A percentile compares a stretch with the other conserved stretches of the same genome.
phyloP scores from a whole-genome alignment of 2,113 vertebrate genomes.

The Rhinoderma darwinii region DNA sequence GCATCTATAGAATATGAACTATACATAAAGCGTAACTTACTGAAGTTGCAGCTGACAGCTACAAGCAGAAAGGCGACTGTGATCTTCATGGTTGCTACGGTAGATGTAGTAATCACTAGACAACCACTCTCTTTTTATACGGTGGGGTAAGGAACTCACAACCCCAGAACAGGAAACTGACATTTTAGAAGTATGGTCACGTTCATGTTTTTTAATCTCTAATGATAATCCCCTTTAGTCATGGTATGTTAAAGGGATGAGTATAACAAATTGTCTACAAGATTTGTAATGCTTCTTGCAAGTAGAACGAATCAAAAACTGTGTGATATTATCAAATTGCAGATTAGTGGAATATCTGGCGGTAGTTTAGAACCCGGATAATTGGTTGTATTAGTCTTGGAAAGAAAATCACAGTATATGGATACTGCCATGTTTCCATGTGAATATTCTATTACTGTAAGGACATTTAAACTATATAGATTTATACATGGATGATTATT shows the following conservation, averaged over 20 bases:
- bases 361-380: too few relatives aligned
- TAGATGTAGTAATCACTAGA: neutral
- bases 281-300: neutral
- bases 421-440: neutral
- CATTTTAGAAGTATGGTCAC: conserved; percentile 23
- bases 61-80: conserved; percentile 9
- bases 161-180: neutral
- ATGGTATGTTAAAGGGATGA: conserved; percentile 2
- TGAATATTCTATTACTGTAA: too few relatives aligned
- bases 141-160: neutral
- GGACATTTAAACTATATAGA: too few relatives aligned
- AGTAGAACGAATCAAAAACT: conserved; percentile 13
- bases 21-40: conserved; percentile 12
- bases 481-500: too few relatives aligned
- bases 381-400: neutral
- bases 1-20: neutral
- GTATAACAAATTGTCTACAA: neutral
- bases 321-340: neutral
- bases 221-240: conserved; percentile 36
- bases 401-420: neutral
- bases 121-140: neutral
- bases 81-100: conserved; percentile 41
- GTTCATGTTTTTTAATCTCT: neutral
- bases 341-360: neutral
- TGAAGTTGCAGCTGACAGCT: conserved; percentile 37